phyloP scores from a whole-genome alignment of 1,140 invertebrate genomes.

The Apocrypta bakeri region DNA sequence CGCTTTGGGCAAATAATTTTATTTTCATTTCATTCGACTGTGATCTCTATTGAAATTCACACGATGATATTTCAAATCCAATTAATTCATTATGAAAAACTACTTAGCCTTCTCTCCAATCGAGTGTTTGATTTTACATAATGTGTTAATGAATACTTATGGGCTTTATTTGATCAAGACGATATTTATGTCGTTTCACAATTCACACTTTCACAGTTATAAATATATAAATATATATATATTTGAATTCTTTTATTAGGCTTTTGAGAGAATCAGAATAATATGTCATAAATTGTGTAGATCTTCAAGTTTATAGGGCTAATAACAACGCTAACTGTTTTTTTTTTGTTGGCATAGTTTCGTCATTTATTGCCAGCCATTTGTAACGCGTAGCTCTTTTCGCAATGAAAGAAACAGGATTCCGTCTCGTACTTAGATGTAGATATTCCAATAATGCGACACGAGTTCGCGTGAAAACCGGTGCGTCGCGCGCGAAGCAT shows the following conservation, averaged over 20 bases:
- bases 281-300: too few species aligned
- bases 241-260: neutral
- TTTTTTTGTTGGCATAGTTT: neutral
- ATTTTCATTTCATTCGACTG: too few species aligned
- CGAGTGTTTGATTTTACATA: neutral
- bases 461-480: neutral
- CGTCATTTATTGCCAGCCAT: too few species aligned
- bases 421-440: neutral
- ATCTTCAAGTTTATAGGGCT: too few species aligned
- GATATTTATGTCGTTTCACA: conserved; percentile 2
- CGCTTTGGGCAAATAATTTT: too few species aligned
- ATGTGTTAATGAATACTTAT: neutral
- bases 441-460: neutral
- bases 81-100: too few species aligned
- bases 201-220: conserved; percentile 7
- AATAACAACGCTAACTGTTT: neutral
- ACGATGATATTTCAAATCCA: too few species aligned
- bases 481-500: neutral
- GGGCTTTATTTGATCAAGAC: neutral
- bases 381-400: neutral
- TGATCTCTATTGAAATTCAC: too few species aligned
- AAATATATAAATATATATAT: too few species aligned
- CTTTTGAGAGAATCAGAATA: neutral
- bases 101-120: too few species aligned
- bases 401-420: neutral